phyloP scores from a whole-genome alignment of 2,797 vertebrate genomes.

The Sebastes diaconus region DNA sequence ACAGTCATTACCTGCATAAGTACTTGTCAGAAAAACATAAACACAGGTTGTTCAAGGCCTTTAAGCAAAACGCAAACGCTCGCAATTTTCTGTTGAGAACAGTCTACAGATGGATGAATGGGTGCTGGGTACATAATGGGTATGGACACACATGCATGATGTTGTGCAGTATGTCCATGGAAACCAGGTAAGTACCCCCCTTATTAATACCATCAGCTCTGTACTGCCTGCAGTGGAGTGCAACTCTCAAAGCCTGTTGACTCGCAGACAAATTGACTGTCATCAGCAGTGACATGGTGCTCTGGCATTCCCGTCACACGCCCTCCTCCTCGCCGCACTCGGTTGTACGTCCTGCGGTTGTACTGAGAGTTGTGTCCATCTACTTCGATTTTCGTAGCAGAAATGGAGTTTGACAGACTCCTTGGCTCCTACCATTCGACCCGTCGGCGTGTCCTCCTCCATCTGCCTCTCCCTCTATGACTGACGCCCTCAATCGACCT shows the following conservation, averaged over 20 bases:
- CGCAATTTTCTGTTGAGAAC: conserved; percentile 1
- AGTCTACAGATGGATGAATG: conserved; percentile 10
- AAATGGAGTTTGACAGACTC: conserved; percentile 71
- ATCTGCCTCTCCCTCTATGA: conserved; percentile 35
- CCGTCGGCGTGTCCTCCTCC: conserved; percentile 33
- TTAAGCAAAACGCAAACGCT: not conserved
- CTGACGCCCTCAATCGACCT: conserved; percentile 36
- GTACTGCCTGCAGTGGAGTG: conserved; percentile 32
- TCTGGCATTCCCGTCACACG: conserved; percentile 62
- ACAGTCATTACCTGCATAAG: not conserved
- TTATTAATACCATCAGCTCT: conserved; percentile 45
- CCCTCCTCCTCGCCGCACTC: conserved; percentile 20
- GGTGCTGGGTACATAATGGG: conserved; percentile 17
- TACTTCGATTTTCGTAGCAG: conserved; percentile 43
- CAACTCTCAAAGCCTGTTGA: conserved; percentile 48
- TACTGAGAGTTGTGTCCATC: conserved; percentile 43
- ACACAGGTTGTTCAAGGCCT: not conserved
- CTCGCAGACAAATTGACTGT: conserved; percentile 64
- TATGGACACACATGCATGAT: not conserved
- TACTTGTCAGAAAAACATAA: not conserved
- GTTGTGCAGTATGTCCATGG: not conserved
- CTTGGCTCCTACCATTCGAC: conserved; percentile 36
- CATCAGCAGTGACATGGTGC: conserved; percentile 60
- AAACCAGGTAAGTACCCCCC: conserved; percentile 31
- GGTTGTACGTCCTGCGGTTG: conserved; percentile 37